Base-by-base conservation (phyloP, 1,140 invertebrate species). In the Melitaea cinxia region DNA sequence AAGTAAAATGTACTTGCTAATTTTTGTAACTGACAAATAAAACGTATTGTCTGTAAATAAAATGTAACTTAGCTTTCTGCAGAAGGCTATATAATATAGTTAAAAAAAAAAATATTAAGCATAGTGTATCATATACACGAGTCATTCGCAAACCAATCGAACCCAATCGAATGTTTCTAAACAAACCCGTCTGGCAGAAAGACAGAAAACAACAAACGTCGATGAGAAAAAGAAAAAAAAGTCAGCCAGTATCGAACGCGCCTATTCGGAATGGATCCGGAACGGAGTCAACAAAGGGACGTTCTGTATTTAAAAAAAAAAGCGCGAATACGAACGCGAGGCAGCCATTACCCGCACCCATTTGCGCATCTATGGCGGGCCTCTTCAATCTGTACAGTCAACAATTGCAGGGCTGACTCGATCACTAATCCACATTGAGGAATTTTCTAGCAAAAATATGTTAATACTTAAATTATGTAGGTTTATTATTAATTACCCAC, bases 301-400 rank as follows among this genome's bases (percentile, higher is more conserved):
- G 83, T 78, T 82, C 78, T 85, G 77, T 83, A 73, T 80, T 79
- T 82, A 78, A 80, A 81, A 83, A 80, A 81, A 83, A 87, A 86
- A 78, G 79, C 85, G 83, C 85, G 83, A 85, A 85, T 80, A 73
- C 82, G 74, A 84, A 82, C 81, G 80, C 75, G 80, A 72, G 76
- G 65, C 85, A 70, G 80, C 84, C 85, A 89, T 89, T 89, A 89
- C 80, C 82, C 75, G 80, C 65, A 80, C 80, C 82, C 78, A 85
- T 86, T 87, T 83, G 83, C 61, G 73, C 73, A 72, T 80, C 77
- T 85, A 85, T 85, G 83, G 79, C 78, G 70, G 72, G 82, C 81
- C 83, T 88, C 85, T 89, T 89, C 85, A 85, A 89, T 88, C 81
- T 83, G 72, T 83, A 80, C 72, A 73, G 77, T 78, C 78, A 84